phyloP scores from a whole-genome alignment of 2,888 invertebrate genomes.

The Cataglyphis albicans region DNA sequence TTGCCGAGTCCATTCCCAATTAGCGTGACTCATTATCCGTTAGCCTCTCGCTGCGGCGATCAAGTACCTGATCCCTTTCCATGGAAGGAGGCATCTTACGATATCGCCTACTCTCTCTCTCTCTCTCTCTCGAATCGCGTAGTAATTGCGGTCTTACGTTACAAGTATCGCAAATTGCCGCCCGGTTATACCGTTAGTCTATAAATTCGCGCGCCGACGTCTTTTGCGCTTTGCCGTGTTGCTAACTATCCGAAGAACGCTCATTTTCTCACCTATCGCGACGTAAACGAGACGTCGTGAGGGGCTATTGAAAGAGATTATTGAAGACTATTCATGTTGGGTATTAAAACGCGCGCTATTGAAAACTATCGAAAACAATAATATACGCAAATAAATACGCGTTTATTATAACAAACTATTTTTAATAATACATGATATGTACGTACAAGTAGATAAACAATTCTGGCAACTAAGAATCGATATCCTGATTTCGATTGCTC shows the following conservation, averaged over 20 bases:
- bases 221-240: constrained; percentile 33
- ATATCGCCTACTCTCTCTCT: constrained; percentile 25
- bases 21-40: constrained; percentile 65
- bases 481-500: constrained; percentile 31
- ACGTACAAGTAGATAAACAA: not conserved
- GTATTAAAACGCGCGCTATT: not conserved
- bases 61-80: constrained; percentile 39
- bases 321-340: constrained; percentile 11
- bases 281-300: constrained; percentile 30
- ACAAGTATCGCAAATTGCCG: constrained; percentile 54
- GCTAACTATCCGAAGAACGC: constrained; percentile 23
- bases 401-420: constrained; percentile 1
- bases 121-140: constrained; percentile 23
- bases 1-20: constrained; percentile 58
- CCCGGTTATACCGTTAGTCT: constrained; percentile 53
- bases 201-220: constrained; percentile 47
- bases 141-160: constrained; percentile 51
- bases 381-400: not conserved
- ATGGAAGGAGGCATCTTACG: constrained; percentile 14
- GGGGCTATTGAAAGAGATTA: constrained; percentile 13
- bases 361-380: constrained; percentile 5
- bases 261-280: constrained; percentile 46
- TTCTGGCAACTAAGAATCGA: not conserved
- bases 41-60: constrained; percentile 28
- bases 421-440: not conserved